These are phyloP conservation scores for Cepphus grylle DNA, from an alignment of 2,113 vertebrate species.

Conservation along the genomic window DNA sequence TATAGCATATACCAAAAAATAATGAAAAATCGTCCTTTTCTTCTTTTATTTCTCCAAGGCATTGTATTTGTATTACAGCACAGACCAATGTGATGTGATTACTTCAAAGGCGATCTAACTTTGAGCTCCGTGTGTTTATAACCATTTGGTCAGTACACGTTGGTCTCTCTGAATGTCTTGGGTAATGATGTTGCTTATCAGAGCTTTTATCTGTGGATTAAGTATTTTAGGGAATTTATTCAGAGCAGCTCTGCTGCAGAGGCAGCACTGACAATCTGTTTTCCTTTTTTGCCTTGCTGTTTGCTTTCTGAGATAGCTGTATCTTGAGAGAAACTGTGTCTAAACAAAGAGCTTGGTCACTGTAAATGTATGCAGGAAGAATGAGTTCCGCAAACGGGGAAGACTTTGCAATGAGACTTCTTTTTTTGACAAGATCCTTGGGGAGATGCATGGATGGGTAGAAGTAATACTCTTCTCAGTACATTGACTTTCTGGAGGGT, in stretches of 20 bases:
- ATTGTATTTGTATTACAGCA: slow-evolving; percentile 20
- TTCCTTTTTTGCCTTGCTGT: background rate
- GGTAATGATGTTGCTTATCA: slow-evolving; percentile 9
- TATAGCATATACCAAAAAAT: background rate
- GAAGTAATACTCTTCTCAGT: background rate
- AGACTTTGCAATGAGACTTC: background rate
- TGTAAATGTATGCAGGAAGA: background rate
- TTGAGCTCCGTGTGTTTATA: background rate
- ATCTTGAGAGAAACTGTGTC: background rate
- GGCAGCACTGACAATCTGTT: background rate
- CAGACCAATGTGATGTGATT: slow-evolving; percentile 7
- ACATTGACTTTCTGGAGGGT: background rate
- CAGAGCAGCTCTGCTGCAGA: background rate
- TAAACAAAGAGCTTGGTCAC: background rate
- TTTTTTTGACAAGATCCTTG: background rate
- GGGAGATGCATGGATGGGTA: background rate
- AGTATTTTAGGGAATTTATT: slow-evolving; percentile 32
- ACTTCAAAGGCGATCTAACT: slow-evolving; percentile 28
- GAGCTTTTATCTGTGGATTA: background rate
- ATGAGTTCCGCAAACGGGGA: background rate
- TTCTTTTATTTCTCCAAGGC: slow-evolving; percentile 46
- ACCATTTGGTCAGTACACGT: background rate
- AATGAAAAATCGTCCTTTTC: background rate
- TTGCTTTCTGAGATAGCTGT: slow-evolving; percentile 7
- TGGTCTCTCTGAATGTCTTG: slow-evolving; percentile 14